Evolutionary conservation across 2,113 vertebrate species (phyloP).

Genomic region (Dicaeum eximium): DNA sequence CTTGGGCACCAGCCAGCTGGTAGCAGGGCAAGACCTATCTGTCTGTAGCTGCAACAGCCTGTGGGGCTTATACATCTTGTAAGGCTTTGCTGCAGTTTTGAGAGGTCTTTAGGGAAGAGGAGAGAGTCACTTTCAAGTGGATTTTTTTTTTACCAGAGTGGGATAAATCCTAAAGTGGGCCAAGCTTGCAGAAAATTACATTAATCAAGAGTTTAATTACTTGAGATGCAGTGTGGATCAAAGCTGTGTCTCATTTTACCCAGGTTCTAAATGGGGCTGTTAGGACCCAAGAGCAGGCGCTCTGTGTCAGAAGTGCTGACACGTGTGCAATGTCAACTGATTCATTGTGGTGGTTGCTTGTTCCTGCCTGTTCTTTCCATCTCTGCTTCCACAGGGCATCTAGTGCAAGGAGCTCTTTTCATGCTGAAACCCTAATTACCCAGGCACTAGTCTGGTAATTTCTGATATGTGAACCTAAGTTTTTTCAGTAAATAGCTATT

Average conservation of each 20-base stretch:
- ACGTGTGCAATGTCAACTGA: not conserved
- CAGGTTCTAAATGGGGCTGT: not conserved
- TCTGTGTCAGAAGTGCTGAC: not conserved
- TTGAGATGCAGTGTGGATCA: not conserved
- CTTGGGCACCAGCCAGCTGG: not conserved
- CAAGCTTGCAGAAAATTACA: not conserved
- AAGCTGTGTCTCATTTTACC: not conserved
- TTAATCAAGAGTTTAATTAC: not conserved
- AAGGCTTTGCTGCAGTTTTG: not conserved
- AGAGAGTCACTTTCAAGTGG: not conserved
- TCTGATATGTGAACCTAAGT: not conserved
- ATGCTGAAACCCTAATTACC: not conserved
- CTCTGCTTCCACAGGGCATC: not conserved
- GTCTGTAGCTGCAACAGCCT: not conserved
- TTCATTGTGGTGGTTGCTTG: not conserved
- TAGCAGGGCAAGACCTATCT: not conserved
- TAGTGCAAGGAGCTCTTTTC: not conserved
- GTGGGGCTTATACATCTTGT: fast-evolving
- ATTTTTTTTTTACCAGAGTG: not conserved
- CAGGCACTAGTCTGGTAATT: not conserved
- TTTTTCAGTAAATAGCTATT: not conserved
- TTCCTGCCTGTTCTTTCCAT: not conserved
- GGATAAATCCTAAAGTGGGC: not conserved
- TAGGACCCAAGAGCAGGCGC: not conserved
- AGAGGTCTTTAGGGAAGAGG: not conserved